phyloP scores from a whole-genome alignment of 64 coral and sea anemone species.

The Actinia tenebrosa region DNA sequence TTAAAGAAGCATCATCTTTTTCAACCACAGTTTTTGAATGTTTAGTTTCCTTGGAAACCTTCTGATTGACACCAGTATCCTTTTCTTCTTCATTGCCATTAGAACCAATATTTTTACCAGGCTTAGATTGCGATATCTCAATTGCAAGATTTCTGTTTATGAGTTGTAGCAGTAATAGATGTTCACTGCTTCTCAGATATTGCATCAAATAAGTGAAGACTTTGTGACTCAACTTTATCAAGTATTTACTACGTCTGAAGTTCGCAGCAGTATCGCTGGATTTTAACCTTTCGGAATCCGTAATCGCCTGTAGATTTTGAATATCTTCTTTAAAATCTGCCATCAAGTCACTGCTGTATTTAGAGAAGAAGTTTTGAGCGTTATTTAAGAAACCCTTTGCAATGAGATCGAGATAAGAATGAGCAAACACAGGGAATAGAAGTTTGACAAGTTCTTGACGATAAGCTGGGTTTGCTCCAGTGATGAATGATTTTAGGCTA shows the following conservation, averaged over 20 bases:
- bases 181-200: slow-evolving; percentile 79
- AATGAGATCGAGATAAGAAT: slow-evolving; percentile 84
- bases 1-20: slow-evolving; percentile 52
- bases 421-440: slow-evolving; percentile 89
- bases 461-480: slow-evolving; percentile 84
- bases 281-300: slow-evolving; percentile 76
- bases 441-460: slow-evolving; percentile 74
- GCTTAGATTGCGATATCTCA: slow-evolving; percentile 77
- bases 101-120: slow-evolving; percentile 54
- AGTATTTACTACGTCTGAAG: slow-evolving; percentile 87
- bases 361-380: slow-evolving; percentile 68
- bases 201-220: slow-evolving; percentile 96
- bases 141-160: slow-evolving; percentile 81
- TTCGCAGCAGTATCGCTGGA: slow-evolving; percentile 92
- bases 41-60: slow-evolving; percentile 49
- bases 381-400: slow-evolving; percentile 59
- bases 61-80: slow-evolving; percentile 2
- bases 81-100: slow-evolving; percentile 52
- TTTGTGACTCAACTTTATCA: slow-evolving; percentile 68
- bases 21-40: slow-evolving; percentile 47
- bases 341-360: slow-evolving; percentile 78
- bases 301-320: slow-evolving; percentile 90
- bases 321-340: slow-evolving; percentile 89
- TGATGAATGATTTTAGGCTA: slow-evolving; percentile 86
- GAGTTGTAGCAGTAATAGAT: slow-evolving; percentile 75